Conservation (phyloP, 2,797 vertebrate genomes). For the Alca torda region DNA sequence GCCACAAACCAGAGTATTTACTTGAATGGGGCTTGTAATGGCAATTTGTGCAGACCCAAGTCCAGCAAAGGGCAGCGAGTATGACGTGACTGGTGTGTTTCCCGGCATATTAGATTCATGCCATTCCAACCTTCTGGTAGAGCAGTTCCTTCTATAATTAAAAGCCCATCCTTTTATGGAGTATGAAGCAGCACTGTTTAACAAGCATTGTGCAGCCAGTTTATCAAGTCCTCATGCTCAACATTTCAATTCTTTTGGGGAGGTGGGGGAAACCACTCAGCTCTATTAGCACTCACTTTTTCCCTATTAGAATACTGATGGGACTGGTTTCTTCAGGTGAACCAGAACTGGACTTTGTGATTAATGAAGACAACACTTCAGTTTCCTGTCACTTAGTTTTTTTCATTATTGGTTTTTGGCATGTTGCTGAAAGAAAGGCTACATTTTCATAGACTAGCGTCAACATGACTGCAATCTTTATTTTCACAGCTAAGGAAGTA, state of each 20-base stretch:
- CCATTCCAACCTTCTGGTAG: background rate
- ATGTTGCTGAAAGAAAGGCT: background rate
- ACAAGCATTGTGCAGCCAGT: background rate
- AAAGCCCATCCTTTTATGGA: background rate
- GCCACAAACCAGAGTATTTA: background rate
- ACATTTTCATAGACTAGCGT: background rate
- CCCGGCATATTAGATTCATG: background rate
- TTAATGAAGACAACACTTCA: background rate
- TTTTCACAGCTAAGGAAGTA: constrained; percentile 90
- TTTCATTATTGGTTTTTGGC: background rate
- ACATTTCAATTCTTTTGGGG: background rate
- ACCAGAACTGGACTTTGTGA: background rate
- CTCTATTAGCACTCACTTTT: background rate
- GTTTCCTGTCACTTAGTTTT: background rate
- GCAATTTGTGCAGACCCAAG: background rate
- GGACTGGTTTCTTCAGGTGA: background rate
- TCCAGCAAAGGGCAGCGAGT: fast-evolving
- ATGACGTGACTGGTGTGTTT: fast-evolving
- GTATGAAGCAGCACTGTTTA: background rate
- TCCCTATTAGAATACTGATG: background rate
- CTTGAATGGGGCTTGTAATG: background rate
- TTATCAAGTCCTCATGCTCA: background rate
- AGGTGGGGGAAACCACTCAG: background rate
- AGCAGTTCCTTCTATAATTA: background rate
- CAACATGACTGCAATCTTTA: background rate